Percentiles rank a stretch among this genome's conserved stretches.
Evolutionary conservation across 2,888 invertebrate species (phyloP).

Genomic region (Drosophila paranaensis): DNA sequence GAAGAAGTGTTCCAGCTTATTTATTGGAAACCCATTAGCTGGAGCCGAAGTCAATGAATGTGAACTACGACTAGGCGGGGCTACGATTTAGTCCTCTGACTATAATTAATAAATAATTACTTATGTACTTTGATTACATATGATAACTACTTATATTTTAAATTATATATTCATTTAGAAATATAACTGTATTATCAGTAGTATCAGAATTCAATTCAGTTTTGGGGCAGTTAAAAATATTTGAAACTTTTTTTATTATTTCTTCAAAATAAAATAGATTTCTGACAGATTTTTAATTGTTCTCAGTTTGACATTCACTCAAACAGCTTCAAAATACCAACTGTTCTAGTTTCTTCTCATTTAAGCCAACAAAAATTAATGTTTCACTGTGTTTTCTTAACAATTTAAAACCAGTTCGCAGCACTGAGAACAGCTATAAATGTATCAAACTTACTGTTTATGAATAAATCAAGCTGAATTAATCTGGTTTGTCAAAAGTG

Average conservation of each 20-base stretch:
- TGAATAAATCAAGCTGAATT: background rate
- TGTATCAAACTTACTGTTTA: background rate
- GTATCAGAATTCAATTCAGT: too few species aligned
- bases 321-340: background rate
- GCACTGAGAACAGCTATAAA: background rate
- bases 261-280: too few species aligned
- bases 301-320: too few species aligned
- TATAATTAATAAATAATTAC: background rate
- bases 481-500: conserved; percentile 1
- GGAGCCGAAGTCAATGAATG: conserved; percentile 5
- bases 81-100: background rate
- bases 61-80: background rate
- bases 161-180: too few species aligned
- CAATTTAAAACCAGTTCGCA: background rate
- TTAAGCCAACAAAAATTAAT: background rate
- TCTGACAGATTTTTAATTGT: too few species aligned
- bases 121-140: too few species aligned
- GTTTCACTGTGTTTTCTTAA: too few species aligned
- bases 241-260: too few species aligned
- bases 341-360: background rate
- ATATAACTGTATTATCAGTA: too few species aligned
- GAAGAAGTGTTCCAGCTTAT: conserved; percentile 27
- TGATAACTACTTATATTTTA: too few species aligned
- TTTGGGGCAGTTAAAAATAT: too few species aligned
- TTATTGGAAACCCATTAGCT: conserved; percentile 17